phyloP scores from a whole-genome alignment of 2,113 vertebrate genomes.

The Enhydra lutris region DNA sequence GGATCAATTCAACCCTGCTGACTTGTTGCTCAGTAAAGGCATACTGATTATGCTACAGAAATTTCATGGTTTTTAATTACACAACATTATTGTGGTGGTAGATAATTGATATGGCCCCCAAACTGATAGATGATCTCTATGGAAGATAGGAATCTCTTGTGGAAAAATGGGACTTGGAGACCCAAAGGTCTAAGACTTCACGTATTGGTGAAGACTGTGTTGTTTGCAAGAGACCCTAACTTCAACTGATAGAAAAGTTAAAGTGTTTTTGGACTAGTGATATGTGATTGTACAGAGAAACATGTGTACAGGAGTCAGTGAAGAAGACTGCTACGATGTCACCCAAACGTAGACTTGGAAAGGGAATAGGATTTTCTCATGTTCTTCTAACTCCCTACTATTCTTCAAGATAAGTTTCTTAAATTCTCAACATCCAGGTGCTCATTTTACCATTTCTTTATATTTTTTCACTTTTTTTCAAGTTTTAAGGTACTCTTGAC shows the following conservation, averaged over 20 bases:
- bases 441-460: background rate
- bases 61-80: background rate
- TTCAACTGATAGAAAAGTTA: background rate
- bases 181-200: background rate
- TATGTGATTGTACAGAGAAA: fast-evolving
- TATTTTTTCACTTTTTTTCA: background rate
- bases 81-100: background rate
- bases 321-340: background rate
- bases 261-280: background rate
- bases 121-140: background rate
- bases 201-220: background rate
- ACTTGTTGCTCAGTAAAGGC: background rate
- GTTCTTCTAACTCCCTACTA: background rate
- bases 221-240: background rate
- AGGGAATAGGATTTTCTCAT: background rate
- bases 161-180: background rate
- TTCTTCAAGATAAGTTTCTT: background rate
- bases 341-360: background rate
- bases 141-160: background rate
- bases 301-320: fast-evolving
- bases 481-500: background rate
- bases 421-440: background rate
- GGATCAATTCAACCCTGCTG: background rate
- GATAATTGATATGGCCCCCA: background rate
- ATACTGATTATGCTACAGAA: background rate